Evolutionary conservation across 2,888 invertebrate genomes (phyloP).

Genomic region (Megamerina dolium): DNA sequence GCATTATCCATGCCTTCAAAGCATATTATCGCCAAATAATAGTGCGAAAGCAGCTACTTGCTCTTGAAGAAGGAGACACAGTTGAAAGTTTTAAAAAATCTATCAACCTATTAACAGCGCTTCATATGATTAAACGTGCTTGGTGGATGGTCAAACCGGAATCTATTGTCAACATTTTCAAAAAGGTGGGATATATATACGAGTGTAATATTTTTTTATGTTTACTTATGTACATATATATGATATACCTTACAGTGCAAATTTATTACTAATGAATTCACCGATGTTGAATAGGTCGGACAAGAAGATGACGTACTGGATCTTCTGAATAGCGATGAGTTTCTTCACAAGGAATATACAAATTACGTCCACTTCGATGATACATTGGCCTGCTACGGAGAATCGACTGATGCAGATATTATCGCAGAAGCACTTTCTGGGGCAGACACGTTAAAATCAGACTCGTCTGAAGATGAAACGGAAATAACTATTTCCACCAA

Average conservation of each 20-base stretch:
- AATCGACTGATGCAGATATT: constrained; percentile 16
- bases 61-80: constrained; percentile 16
- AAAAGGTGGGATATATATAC: constrained; percentile 11
- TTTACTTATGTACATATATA: no score
- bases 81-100: constrained; percentile 14
- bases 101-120: constrained; percentile 12
- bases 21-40: constrained; percentile 16
- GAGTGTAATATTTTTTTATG: no score
- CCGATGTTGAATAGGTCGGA: background rate
- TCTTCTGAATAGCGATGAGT: constrained; percentile 6
- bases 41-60: constrained; percentile 15
- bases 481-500: no score
- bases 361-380: constrained; percentile 12
- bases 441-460: constrained; percentile 1
- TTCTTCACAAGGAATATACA: constrained; percentile 8
- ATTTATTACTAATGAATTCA: background rate
- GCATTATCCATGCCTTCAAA: constrained; percentile 18
- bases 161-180: constrained; percentile 16
- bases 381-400: constrained; percentile 13
- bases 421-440: constrained; percentile 3
- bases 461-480: constrained; percentile 7
- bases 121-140: constrained; percentile 15
- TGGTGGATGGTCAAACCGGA: constrained; percentile 17
- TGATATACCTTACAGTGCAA: background rate
- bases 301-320: constrained; percentile 3